Evolutionary conservation across 2,797 vertebrate species (phyloP).

Genomic region (Falco columbarius): DNA sequence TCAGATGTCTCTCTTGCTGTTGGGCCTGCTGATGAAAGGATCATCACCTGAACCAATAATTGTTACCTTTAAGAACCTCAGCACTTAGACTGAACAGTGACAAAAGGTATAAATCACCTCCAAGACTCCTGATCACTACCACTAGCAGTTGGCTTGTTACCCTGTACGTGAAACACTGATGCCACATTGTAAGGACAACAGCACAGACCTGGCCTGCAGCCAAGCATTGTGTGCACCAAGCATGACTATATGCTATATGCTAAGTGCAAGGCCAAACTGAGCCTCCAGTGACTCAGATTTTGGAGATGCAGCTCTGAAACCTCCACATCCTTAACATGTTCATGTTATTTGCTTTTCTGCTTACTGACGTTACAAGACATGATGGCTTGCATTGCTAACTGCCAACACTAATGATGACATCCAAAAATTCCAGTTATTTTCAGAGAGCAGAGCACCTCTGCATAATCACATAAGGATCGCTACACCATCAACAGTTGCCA

Average conservation of each 20-base stretch:
- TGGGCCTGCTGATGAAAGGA: slow-evolving; percentile 3
- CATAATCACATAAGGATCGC: not conserved
- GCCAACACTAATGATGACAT: not conserved
- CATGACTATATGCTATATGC: not conserved
- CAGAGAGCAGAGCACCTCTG: not conserved
- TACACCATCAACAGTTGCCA: not conserved
- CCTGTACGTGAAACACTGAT: not conserved
- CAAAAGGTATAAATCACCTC: slow-evolving; percentile 69
- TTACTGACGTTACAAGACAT: not conserved
- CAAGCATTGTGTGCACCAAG: not conserved
- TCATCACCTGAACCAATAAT: slow-evolving; percentile 57
- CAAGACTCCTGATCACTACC: slow-evolving; percentile 66
- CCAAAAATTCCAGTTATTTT: not conserved
- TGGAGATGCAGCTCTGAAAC: not conserved
- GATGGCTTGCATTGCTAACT: not conserved
- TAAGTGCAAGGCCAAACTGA: not conserved
- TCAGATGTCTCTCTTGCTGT: not conserved
- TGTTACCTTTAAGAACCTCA: slow-evolving; percentile 67
- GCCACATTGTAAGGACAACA: not conserved
- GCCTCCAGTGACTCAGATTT: slow-evolving; percentile 9
- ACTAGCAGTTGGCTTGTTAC: slow-evolving; percentile 66
- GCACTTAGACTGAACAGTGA: slow-evolving; percentile 35
- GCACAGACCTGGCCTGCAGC: slow-evolving; percentile 31
- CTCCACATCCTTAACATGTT: not conserved
- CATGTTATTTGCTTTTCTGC: accelerated